Conservation (phyloP, 2,113 vertebrate genomes). For the Telmatochromis brachygnathus region DNA sequence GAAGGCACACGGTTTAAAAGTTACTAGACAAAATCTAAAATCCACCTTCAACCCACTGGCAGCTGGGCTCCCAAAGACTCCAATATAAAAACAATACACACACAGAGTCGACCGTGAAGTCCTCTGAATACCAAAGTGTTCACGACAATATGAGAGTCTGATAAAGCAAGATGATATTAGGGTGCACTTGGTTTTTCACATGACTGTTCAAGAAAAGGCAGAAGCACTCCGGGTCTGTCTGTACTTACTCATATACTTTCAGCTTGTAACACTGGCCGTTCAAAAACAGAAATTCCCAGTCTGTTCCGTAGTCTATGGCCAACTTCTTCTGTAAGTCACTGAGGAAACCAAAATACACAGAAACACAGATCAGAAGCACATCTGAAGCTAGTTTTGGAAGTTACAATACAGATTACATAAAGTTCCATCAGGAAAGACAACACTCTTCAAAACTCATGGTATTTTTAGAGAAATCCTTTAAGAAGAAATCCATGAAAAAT, state of each 20-base stretch:
- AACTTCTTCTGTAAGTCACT: constrained; percentile 61
- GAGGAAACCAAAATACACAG: not conserved
- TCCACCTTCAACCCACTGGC: not conserved
- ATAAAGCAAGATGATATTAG: not conserved
- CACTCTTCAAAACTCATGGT: not conserved
- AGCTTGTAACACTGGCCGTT: constrained; percentile 64
- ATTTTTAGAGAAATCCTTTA: not conserved
- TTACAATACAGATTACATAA: not conserved
- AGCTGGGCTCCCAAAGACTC: not conserved
- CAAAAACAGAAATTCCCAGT: constrained; percentile 68
- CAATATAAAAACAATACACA: not conserved
- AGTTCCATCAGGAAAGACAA: not conserved
- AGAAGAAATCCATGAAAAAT: not conserved
- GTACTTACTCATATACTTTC: constrained; percentile 66
- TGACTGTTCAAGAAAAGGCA: not conserved
- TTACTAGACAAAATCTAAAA: not conserved
- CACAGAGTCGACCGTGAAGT: not conserved
- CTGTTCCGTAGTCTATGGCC: constrained; percentile 59
- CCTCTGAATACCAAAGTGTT: not conserved
- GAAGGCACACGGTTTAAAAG: not conserved
- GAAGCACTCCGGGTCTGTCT: not conserved
- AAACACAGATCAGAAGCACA: not conserved
- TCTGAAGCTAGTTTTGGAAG: not conserved
- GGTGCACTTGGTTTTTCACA: not conserved
- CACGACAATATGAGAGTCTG: not conserved